These are phyloP conservation scores for Gobius niger DNA, from an alignment of 2,113 vertebrate species.

Conservation along the genomic window DNA sequence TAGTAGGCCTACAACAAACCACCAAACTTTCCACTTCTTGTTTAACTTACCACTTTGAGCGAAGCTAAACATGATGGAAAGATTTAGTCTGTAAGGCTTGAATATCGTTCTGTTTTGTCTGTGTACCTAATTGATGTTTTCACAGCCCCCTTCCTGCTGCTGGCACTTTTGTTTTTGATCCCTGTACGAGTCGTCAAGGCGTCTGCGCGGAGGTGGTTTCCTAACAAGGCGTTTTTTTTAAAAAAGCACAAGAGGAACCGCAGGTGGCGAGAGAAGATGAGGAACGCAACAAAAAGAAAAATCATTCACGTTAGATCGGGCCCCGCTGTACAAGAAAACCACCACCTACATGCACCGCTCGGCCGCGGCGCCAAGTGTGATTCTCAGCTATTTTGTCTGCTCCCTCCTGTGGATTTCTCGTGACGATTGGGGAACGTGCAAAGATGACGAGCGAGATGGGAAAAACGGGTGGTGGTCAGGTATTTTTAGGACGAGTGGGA, in stretches of 20 bases:
- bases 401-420: conserved; percentile 49
- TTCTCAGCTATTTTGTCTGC: conserved; percentile 58
- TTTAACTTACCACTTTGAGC: no score
- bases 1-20: no score
- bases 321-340: conserved; percentile 41
- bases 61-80: no score
- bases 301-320: conserved; percentile 45
- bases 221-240: conserved; percentile 28
- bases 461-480: conserved; percentile 37
- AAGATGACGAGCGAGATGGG: conserved; percentile 19
- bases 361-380: conserved; percentile 55
- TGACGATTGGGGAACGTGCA: conserved; percentile 36
- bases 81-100: no score
- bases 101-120: no score
- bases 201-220: conserved; percentile 35
- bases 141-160: conserved; percentile 12
- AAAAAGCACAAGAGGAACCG: conserved; percentile 34
- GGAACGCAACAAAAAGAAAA: conserved; percentile 44
- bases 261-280: conserved; percentile 48
- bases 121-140: not conserved
- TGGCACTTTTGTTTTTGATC: conserved; percentile 6
- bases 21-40: no score
- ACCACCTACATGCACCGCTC: conserved; percentile 51
- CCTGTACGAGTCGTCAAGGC: conserved; percentile 7
- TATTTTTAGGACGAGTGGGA: conserved; percentile 64